phyloP scores from a whole-genome alignment of 2,113 vertebrate species.

The Chiloscyllium plagiosum region DNA sequence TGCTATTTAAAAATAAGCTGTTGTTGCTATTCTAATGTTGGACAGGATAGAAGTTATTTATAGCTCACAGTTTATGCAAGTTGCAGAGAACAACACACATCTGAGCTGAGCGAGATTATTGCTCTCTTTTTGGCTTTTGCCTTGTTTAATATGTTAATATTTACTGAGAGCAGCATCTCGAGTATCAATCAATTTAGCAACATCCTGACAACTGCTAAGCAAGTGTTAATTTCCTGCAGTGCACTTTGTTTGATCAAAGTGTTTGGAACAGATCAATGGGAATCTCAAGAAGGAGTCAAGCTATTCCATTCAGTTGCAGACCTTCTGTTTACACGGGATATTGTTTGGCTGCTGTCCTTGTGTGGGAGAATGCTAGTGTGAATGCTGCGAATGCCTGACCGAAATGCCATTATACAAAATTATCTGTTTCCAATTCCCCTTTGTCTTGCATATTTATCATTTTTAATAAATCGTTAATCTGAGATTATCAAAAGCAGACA shows the following conservation, averaged over 20 bases:
- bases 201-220: conserved; percentile 9
- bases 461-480: background rate
- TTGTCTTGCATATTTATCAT: background rate
- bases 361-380: background rate
- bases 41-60: background rate
- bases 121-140: background rate
- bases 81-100: background rate
- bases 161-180: background rate
- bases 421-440: background rate
- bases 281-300: conserved; percentile 14
- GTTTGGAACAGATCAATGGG: conserved; percentile 1
- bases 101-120: too few relatives aligned
- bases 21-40: too few relatives aligned
- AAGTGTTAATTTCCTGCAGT: conserved; percentile 11
- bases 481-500: background rate
- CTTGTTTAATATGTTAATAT: background rate
- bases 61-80: background rate
- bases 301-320: background rate
- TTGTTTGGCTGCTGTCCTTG: background rate
- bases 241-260: background rate
- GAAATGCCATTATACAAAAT: background rate
- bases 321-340: background rate
- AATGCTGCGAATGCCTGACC: background rate
- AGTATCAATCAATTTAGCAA: background rate
- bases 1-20: too few relatives aligned